These are phyloP conservation scores for Parotocinclus haroldoi DNA, from an alignment of 2,797 vertebrate species.

Conservation along the genomic window DNA sequence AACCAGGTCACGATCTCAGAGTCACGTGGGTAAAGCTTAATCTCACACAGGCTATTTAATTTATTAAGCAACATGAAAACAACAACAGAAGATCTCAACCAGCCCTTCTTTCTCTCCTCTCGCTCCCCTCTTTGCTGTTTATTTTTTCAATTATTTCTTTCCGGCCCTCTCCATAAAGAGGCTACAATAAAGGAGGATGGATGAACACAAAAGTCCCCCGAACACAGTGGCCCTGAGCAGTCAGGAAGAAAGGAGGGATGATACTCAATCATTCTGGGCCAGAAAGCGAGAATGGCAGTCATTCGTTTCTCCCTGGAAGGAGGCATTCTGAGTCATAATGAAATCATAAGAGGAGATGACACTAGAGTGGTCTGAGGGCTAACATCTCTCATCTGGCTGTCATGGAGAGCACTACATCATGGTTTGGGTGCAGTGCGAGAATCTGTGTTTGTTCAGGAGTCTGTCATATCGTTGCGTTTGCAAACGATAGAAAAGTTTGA, in stretches of 20 bases:
- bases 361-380: conserved; percentile 40
- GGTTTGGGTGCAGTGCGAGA: conserved; percentile 16
- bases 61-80: conserved; percentile 30
- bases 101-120: not conserved
- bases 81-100: conserved; percentile 12
- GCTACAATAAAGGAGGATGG: conserved; percentile 38
- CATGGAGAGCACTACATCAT: conserved; percentile 34
- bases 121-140: not conserved
- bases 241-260: conserved; percentile 45
- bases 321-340: conserved; percentile 48
- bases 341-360: conserved; percentile 59
- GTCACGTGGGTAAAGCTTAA: not conserved
- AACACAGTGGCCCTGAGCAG: conserved; percentile 44
- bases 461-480: too few relatives aligned
- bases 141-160: conserved; percentile 2
- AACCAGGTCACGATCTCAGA: conserved; percentile 12
- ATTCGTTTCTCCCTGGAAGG: conserved; percentile 41
- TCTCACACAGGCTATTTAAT: conserved; percentile 23
- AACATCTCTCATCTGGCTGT: conserved; percentile 31
- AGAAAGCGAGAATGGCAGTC: conserved; percentile 21
- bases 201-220: conserved; percentile 37
- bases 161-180: conserved; percentile 2
- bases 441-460: too few relatives aligned
- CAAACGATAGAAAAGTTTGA: too few relatives aligned
- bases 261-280: conserved; percentile 42